Evolutionary conservation across 2,113 vertebrate genomes (phyloP), one percentile per base, ranked within the genome.

Genomic region (Tachysurus fulvidraco): DNA sequence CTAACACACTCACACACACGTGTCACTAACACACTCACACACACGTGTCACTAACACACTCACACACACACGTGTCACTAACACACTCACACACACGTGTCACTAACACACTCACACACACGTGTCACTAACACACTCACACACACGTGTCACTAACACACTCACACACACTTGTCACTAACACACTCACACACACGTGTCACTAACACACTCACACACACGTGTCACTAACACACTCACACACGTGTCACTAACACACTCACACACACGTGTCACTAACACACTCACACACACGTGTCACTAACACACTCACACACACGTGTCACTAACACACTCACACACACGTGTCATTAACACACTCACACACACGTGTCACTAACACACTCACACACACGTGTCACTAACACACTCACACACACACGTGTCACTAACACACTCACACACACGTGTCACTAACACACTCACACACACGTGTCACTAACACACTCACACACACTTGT

Each of bases 41-140:
- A 83, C 52, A 64, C 62, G 50, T 11, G 0, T n/a, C n/a, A n/a
- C n/a, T n/a, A n/a, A n/a, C n/a, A n/a, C n/a, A n/a, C n/a, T n/a
- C n/a, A n/a, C n/a, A n/a, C n/a, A n/a, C n/a, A n/a, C n/a, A n/a
- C n/a, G n/a, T n/a, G n/a, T n/a, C 67, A 62, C 57, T 57, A 50
- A 76, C 10, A 74, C 50, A 30, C 77, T 80, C 52, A 74, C 50
- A 30, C 77, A 83, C 52, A 64, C 62, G 50, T 11, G 0, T n/a
- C 67, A 62, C 57, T 57, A 50, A 76, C 10, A 74, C 50, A 30
- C 77, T 80, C 52, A 74, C 50, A 30, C 77, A 83, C 52, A 64
- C 62, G 50, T 11, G 0, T n/a, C 67, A 62, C 57, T 57, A 50
- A 76, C 10, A 74, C 50, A 30, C 77, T 80, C 52, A 74, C 50